phyloP scores from a whole-genome alignment of 1,140 invertebrate genomes.

The Globodera rostochiensis region DNA sequence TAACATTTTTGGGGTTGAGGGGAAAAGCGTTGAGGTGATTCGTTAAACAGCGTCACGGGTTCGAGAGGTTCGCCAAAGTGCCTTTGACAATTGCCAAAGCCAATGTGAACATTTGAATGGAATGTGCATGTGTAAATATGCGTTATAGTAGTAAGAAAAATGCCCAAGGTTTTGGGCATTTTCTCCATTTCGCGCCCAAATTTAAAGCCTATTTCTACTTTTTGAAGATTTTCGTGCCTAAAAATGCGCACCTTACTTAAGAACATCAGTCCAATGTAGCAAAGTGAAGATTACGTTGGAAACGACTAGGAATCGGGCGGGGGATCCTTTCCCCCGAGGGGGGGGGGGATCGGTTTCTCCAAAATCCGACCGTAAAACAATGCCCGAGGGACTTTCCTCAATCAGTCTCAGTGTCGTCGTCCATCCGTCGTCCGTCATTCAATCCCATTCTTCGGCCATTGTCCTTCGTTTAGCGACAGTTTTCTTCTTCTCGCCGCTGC shows the following conservation, averaged over 20 bases:
- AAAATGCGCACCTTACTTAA: not conserved
- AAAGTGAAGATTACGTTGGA: not conserved
- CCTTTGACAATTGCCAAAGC: too few species aligned
- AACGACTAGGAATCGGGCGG: not conserved
- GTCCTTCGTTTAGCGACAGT: not conserved
- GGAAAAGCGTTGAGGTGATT: too few species aligned
- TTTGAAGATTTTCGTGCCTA: not conserved
- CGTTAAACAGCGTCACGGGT: too few species aligned
- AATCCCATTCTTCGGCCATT: conserved; percentile 2
- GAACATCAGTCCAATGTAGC: not conserved
- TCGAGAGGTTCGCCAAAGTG: too few species aligned
- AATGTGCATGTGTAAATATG: too few species aligned
- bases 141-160: too few species aligned
- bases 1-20: too few species aligned
- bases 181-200: too few species aligned
- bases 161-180: too few species aligned
- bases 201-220: too few species aligned
- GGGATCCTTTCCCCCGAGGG: not conserved
- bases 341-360: too few species aligned
- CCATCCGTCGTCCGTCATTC: not conserved
- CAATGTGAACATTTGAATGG: too few species aligned
- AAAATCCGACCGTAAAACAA: not conserved
- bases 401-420: not conserved
- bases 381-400: not conserved
- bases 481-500: not conserved